These are phyloP conservation scores for Apteryx owenii DNA, from an alignment of 2,113 vertebrate genomes.

Conservation along the genomic window DNA sequence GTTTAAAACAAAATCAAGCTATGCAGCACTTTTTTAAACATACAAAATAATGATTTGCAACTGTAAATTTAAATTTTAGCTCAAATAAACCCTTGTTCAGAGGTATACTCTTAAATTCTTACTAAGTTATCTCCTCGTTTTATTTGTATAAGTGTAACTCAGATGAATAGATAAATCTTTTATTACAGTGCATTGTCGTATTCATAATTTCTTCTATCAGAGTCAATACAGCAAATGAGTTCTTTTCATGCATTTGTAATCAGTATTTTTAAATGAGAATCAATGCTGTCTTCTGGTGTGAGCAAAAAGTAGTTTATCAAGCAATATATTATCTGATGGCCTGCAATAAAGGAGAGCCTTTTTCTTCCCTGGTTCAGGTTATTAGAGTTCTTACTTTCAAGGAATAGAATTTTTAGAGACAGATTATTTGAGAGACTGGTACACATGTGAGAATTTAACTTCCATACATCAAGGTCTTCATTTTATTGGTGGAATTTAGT, in stretches of 20 bases:
- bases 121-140: background rate
- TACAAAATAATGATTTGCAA: background rate
- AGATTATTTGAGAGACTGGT: background rate
- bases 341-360: background rate
- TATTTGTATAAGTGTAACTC: background rate
- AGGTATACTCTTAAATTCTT: background rate
- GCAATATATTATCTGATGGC: background rate
- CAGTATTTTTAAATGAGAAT: background rate
- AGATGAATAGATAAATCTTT: background rate
- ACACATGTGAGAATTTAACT: background rate
- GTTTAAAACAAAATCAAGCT: background rate
- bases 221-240: background rate
- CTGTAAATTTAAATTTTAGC: background rate
- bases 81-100: background rate
- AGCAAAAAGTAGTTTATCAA: background rate
- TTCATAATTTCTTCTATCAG: background rate
- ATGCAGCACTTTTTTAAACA: background rate
- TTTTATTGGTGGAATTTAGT: background rate
- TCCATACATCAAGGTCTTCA: background rate
- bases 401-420: background rate
- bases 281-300: background rate
- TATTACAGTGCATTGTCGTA: background rate
- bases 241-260: background rate
- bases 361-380: background rate
- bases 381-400: background rate